Percentiles rank a stretch among this genome's conserved stretches.
Conservation (phyloP, 1,140 invertebrate species). For the Ridgeia piscesae region DNA sequence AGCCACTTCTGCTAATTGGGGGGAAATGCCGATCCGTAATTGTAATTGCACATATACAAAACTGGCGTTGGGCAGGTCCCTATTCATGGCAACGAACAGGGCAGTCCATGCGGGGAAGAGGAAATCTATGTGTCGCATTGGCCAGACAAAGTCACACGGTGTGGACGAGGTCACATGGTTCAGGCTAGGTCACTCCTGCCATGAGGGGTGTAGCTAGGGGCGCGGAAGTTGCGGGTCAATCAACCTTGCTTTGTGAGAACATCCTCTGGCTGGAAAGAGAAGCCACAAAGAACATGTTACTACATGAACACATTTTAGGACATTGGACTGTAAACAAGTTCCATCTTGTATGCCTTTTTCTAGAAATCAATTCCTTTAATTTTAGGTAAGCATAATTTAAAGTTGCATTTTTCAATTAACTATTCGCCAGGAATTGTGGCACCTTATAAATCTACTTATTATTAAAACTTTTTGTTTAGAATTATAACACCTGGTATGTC, state of each 20-base stretch:
- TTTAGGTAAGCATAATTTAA: no score
- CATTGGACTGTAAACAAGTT: background rate
- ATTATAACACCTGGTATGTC: no score
- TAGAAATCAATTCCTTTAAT: background rate
- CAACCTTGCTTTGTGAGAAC: background rate
- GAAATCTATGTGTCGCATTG: background rate
- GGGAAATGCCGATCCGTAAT: background rate
- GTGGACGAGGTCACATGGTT: background rate
- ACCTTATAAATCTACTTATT: no score
- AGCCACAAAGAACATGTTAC: background rate
- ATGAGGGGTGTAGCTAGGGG: background rate
- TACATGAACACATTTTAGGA: background rate
- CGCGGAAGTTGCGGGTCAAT: background rate
- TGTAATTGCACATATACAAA: background rate
- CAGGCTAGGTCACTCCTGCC: no score
- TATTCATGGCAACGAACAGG: background rate
- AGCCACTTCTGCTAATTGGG: background rate
- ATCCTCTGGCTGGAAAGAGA: background rate
- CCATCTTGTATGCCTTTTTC: background rate
- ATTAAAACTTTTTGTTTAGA: no score
- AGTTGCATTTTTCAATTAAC: no score
- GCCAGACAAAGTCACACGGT: no score
- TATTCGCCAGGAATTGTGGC: no score
- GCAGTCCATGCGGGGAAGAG: background rate
- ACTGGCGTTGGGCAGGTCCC: background rate